A percentile compares a stretch with the other conserved stretches of the same genome.
These are phyloP conservation scores for Delia radicum DNA, from an alignment of 1,140 invertebrate species.

Conservation along the genomic window DNA sequence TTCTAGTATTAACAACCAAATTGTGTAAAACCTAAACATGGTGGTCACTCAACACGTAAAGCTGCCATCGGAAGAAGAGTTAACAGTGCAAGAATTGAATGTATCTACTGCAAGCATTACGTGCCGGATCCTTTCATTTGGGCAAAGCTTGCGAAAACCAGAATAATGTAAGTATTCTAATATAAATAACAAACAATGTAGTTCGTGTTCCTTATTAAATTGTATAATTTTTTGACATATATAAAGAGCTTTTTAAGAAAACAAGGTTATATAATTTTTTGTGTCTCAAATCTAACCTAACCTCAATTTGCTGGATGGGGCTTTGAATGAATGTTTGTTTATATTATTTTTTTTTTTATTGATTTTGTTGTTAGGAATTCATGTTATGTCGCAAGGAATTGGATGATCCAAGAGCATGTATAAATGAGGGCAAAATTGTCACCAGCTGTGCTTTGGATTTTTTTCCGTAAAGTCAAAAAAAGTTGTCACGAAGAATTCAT, in stretches of 20 bases:
- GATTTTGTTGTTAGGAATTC: slow-evolving; percentile 89
- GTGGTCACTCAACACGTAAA: slow-evolving; percentile 63
- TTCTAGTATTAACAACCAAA: not conserved
- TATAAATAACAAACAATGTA: not conserved
- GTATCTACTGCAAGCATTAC: slow-evolving; percentile 77
- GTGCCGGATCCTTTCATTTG: slow-evolving; percentile 82
- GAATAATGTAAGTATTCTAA: slow-evolving; percentile 76
- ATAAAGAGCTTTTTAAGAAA: not conserved
- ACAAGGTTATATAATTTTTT: slow-evolving; percentile 29
- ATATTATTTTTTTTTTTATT: slow-evolving; percentile 35
- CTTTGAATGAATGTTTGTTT: slow-evolving; percentile 33
- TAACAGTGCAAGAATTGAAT: slow-evolving; percentile 83
- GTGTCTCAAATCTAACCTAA: slow-evolving; percentile 41
- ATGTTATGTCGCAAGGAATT: slow-evolving; percentile 85
- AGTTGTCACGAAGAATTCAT: slow-evolving; percentile 81
- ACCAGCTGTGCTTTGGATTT: slow-evolving; percentile 90
- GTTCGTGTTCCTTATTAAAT: not conserved
- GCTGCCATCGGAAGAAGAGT: slow-evolving; percentile 81
- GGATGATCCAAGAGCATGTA: slow-evolving; percentile 82
- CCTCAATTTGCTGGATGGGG: slow-evolving; percentile 40
- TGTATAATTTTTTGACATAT: not conserved
- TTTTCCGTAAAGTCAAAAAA: slow-evolving; percentile 84
- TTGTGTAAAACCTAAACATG: slow-evolving; percentile 33
- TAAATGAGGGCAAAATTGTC: slow-evolving; percentile 88
- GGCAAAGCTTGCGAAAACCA: slow-evolving; percentile 87